Base-by-base conservation (phyloP, 2,797 vertebrate species). In the Pseudomugil gertrudae region DNA sequence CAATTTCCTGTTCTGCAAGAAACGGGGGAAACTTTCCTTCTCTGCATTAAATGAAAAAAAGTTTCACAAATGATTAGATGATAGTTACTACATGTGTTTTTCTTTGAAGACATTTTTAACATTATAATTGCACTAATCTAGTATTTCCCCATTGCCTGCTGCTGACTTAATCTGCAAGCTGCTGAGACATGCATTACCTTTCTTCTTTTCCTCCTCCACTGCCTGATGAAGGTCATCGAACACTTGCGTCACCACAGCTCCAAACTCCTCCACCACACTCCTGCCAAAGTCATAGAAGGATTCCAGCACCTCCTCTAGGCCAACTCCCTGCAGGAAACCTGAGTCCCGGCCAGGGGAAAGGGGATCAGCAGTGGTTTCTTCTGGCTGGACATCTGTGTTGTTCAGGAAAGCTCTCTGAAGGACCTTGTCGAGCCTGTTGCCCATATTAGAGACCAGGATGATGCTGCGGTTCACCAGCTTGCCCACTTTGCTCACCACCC, bases 251-350 rank as follows among this genome's bases (percentile, higher is more conserved):
- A 97, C 88, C 74, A 93, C 92, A 3, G 95, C 89, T 1, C 93
- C 93, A 62, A 98, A 92, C 55, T 94, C 94, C 68, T 95, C 92
- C 36, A 95, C 91, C 84, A 98, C 75, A 0, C 92, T 95, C 76
- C 84, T 93, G 5, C 95, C 94, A 66, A 97, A 96, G 78, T 96
- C 95, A 66, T 92, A 93, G 88, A 96, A 93, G 53, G 76, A 86
- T 71, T 95, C 95, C 66, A 98, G 75, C 80, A 97, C 93, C 53
- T 91, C 86, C 0, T 95, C 91, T 66, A 95, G 50, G 0, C 92
- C 93, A 90, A 95, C 93, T 0, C 92, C 94, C 77, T 93, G 94
- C 74, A 93, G 69, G 76, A 92, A 87, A 64, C 91, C 78, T 0
- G 85, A 88, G 17, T 86, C 93, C 24, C 79, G 78, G 15, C 66